phyloP scores from a whole-genome alignment of 2,888 invertebrate species.

The Helleia helle region DNA sequence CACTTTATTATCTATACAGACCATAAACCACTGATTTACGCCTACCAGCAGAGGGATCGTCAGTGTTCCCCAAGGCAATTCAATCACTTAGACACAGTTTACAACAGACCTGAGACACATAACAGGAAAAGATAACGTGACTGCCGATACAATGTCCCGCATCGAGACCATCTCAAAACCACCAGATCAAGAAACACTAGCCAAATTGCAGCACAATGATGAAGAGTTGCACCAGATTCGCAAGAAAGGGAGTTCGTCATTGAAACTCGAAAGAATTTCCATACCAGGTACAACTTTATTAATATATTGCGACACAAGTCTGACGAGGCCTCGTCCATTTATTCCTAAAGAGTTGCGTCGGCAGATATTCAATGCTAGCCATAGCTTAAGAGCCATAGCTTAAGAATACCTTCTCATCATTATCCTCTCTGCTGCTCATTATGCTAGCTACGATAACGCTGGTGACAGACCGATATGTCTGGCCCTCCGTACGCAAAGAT shows the following conservation, averaged over 20 bases:
- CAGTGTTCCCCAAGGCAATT: neutral
- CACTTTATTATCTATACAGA: neutral
- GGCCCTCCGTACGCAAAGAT: neutral
- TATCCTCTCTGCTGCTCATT: no score
- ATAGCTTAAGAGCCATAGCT: conserved; percentile 11
- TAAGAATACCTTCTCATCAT: no score
- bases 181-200: no score
- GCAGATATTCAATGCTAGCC: conserved; percentile 15
- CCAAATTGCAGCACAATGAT: no score
- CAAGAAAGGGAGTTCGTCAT: no score
- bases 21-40: neutral
- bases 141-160: neutral
- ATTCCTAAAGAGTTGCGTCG: conserved; percentile 8
- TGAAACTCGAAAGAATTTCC: no score
- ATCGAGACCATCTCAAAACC: neutral
- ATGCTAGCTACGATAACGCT: conserved; percentile 1
- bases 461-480: neutral
- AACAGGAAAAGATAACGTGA: neutral
- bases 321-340: conserved; percentile 12
- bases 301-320: neutral
- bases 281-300: no score
- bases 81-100: neutral
- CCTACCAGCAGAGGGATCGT: no score
- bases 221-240: no score
- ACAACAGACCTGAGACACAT: neutral